These are phyloP conservation scores for Enteromius argenteus DNA, from an alignment of 2,797 vertebrate genomes.

Conservation along the genomic window DNA sequence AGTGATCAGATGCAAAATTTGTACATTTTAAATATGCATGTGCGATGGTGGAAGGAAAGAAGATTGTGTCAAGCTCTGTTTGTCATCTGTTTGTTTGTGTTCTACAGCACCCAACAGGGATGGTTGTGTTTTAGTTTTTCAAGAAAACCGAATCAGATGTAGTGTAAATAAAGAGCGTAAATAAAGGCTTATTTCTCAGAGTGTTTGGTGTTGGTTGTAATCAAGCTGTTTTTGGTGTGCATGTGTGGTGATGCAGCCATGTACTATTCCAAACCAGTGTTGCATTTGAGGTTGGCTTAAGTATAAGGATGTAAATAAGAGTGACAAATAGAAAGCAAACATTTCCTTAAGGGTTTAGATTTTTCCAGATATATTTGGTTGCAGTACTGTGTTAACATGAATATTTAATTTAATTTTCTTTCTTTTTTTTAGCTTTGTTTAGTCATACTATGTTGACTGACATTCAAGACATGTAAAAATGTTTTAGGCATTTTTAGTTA, in stretches of 20 bases:
- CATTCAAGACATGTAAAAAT: neutral
- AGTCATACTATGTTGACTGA: conserved; percentile 6
- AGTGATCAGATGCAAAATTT: neutral
- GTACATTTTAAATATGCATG: conserved; percentile 5
- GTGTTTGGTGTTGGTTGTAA: conserved; percentile 28
- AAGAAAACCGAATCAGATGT: conserved; percentile 6
- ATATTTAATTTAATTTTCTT: neutral
- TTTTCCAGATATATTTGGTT: neutral
- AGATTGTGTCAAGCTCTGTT: neutral
- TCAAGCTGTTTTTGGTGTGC: conserved; percentile 27
- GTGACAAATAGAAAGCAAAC: conserved; percentile 1
- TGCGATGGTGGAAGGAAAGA: neutral
- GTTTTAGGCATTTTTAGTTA: neutral
- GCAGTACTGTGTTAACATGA: neutral
- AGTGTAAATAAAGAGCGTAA: conserved; percentile 18
- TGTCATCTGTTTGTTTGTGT: conserved; percentile 6
- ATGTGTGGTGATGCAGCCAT: conserved; percentile 19
- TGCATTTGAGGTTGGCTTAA: conserved; percentile 23
- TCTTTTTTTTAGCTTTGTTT: neutral
- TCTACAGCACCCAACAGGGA: neutral
- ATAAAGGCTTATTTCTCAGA: neutral
- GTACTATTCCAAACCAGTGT: conserved; percentile 15
- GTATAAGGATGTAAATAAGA: conserved; percentile 7
- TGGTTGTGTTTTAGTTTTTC: neutral
- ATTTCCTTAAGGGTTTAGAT: conserved; percentile 33